phyloP scores from a whole-genome alignment of 1,140 invertebrate species.

The Chelonus insularis region DNA sequence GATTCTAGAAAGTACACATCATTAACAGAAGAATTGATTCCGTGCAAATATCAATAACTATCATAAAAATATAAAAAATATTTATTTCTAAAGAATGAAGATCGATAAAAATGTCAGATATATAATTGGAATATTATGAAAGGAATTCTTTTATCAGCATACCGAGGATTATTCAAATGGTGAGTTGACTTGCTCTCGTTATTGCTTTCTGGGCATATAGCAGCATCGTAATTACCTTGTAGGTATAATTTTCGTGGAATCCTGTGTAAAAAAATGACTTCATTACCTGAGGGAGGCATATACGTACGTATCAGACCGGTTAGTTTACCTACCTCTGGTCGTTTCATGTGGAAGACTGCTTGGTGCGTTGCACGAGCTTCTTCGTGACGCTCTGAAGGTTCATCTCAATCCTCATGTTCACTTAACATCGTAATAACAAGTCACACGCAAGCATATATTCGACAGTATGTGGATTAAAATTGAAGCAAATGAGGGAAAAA shows the following conservation, averaged over 20 bases:
- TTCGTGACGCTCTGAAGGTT: conserved; percentile 1
- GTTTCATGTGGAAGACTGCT: not conserved
- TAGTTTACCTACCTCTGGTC: not conserved
- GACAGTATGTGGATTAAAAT: not conserved
- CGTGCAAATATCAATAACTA: too few relatives aligned
- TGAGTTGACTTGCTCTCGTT: conserved; percentile 2
- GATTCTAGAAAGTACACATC: too few relatives aligned
- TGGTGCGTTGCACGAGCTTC: conserved; percentile 4
- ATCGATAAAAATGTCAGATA: too few relatives aligned
- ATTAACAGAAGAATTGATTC: too few relatives aligned
- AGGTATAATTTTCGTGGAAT: conserved; percentile 27
- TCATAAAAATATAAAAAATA: too few relatives aligned
- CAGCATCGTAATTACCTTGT: conserved; percentile 11
- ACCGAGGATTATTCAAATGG: conserved; percentile 28
- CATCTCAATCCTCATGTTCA: conserved; percentile 16
- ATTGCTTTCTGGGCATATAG: conserved; percentile 1
- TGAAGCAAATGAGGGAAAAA: conserved; percentile 4
- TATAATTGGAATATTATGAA: too few relatives aligned
- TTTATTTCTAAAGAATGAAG: too few relatives aligned
- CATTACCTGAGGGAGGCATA: conserved; percentile 17
- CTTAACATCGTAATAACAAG: conserved; percentile 28
- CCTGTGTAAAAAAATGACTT: conserved; percentile 25
- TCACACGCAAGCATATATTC: conserved; percentile 18
- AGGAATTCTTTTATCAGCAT: too few relatives aligned
- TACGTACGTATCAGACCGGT: conserved; percentile 18